Conservation (phyloP, 2,113 vertebrate species). For the Chloebia gouldiae region DNA sequence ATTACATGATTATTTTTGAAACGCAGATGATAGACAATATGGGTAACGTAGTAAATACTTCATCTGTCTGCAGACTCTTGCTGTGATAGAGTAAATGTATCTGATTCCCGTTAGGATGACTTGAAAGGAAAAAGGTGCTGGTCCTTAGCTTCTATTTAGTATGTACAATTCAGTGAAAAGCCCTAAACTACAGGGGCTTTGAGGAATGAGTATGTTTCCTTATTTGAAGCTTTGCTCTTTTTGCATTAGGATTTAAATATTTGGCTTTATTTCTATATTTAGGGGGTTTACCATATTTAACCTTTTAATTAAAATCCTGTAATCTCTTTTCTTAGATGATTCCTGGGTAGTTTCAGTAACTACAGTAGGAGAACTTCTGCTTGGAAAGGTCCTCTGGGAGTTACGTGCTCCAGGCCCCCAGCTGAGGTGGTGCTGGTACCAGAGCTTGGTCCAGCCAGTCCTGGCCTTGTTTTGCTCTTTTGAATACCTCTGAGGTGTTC, state of each 20-base stretch:
- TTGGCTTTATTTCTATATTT: not conserved
- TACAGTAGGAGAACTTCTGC: not conserved
- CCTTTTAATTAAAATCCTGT: not conserved
- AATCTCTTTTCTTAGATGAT: not conserved
- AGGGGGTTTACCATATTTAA: not conserved
- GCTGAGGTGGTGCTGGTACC: not conserved
- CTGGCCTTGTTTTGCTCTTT: not conserved
- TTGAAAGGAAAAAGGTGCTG: not conserved
- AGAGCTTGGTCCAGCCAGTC: not conserved
- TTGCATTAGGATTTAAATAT: not conserved
- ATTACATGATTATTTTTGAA: not conserved
- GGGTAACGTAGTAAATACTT: not conserved
- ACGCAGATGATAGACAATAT: not conserved
- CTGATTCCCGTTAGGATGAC: not conserved
- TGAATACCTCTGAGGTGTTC: not conserved
- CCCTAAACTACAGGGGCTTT: not conserved
- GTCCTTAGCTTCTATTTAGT: not conserved
- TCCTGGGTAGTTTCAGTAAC: not conserved
- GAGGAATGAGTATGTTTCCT: not conserved
- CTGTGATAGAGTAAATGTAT: not conserved
- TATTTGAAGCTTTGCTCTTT: not conserved
- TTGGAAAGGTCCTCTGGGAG: not conserved
- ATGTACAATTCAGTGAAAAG: not conserved
- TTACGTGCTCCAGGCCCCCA: not conserved
- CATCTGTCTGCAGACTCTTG: not conserved